Base-by-base conservation (phyloP, 2,888 invertebrate species). In the Glyphotaelius pellucidus region DNA sequence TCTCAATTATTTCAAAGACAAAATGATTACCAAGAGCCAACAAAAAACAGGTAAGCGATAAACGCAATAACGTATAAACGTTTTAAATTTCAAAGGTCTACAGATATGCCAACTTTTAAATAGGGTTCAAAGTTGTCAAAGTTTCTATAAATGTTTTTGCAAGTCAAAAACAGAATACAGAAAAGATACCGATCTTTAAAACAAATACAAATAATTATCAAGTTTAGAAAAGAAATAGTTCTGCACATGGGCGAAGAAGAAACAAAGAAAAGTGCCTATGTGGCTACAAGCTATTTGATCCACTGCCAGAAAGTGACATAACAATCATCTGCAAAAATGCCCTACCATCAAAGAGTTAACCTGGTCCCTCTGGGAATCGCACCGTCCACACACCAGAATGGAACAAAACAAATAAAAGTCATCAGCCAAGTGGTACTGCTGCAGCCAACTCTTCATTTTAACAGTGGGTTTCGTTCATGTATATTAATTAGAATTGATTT, bases 311-410 rank as follows among this genome's bases (percentile, higher is more conserved):
- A 89, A 79, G 79, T 89, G 88, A 89, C 88, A 89, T 79, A 89
- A 89, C 88, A 89, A 89, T 89, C 67, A 67, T 67, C 95, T 94
- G 94, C 94, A 95, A 95, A 67, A n/a, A 95, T 95, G 94, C 95
- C 96, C 95, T 96, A 96, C 96, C 96, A 96, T 96, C 95, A 95
- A 95, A 94, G 95, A 94, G 95, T 95, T 95, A 94, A 94, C 95
- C 95, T 96, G 96, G 95, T 96, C 96, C 95, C 96, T 95, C 96
- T 96, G 91, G 91, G 91, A 81, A 92, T 86, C 38, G 87, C 90
- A 89, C 88, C 89, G 52, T 85, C 93, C 83, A 81, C 83, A 90
- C 92, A 92, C 93, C 93, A 92, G 90, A 93, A 93, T 92, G 92
- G 84, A 93, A 93, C 80, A 93, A 92, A 93, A 93, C 80, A 92